A percentile compares a stretch with the other conserved stretches of the same genome.
phyloP scores from a whole-genome alignment of 2,797 vertebrate species.

The Rhinatrema bivittatum region DNA sequence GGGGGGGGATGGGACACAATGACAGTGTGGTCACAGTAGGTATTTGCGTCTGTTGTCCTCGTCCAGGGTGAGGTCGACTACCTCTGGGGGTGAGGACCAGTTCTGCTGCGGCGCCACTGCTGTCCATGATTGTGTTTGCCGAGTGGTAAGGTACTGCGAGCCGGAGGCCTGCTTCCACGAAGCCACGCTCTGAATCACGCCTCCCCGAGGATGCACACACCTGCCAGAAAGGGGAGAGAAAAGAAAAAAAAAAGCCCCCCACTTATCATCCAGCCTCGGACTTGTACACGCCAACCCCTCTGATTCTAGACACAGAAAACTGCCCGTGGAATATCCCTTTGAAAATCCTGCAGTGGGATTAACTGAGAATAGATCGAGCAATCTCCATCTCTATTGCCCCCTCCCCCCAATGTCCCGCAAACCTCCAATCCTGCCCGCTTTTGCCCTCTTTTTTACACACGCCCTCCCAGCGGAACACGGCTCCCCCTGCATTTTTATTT shows the following conservation, averaged over 20 bases:
- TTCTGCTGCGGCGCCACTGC: conserved; percentile 78
- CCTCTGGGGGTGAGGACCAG: conserved; percentile 86
- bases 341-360: too few species aligned
- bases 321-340: too few species aligned
- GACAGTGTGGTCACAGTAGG: conserved; percentile 70
- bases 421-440: too few species aligned
- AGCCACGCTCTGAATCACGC: conserved; percentile 91
- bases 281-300: accelerated
- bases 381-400: too few species aligned
- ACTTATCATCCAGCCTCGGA: accelerated
- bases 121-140: conserved; percentile 80
- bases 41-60: conserved; percentile 90
- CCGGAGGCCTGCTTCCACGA: conserved; percentile 79
- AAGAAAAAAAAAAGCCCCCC: not conserved
- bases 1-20: conserved; percentile 35
- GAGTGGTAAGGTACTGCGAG: conserved; percentile 62
- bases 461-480: too few species aligned
- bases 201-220: conserved; percentile 81
- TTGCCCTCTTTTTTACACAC: too few species aligned
- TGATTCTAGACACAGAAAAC: too few species aligned
- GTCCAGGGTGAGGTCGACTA: conserved; percentile 94
- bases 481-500: too few species aligned
- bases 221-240: conserved; percentile 34
- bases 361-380: too few species aligned
- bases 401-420: too few species aligned